phyloP scores from a whole-genome alignment of 2,888 invertebrate species.

The Stenodera caucasica region DNA sequence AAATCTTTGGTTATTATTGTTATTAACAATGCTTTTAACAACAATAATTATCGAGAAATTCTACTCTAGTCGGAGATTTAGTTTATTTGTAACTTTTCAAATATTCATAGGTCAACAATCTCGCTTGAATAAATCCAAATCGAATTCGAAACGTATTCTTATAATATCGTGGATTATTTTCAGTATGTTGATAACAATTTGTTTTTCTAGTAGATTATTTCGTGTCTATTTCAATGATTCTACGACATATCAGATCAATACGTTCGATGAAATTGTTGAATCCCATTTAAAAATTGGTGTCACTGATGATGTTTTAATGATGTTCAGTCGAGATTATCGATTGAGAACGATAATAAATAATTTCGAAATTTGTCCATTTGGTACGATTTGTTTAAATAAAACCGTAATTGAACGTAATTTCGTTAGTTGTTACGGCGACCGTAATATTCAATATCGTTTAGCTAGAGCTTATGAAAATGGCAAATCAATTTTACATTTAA shows the following conservation, averaged over 20 bases:
- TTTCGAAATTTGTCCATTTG: conserved; percentile 14
- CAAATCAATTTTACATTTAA: conserved; percentile 6
- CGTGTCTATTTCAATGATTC: conserved; percentile 17
- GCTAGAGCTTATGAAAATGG: neutral
- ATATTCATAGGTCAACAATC: neutral
- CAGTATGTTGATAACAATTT: conserved; percentile 16
- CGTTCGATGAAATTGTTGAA: conserved; percentile 17
- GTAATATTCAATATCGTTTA: conserved; percentile 14
- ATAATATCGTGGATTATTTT: conserved; percentile 17
- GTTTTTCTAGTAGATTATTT: conserved; percentile 16
- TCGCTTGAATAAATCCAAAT: neutral
- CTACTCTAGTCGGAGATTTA: too few species aligned
- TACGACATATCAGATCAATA: conserved; percentile 12
- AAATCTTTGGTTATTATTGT: conserved; percentile 11
- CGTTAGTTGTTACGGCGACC: conserved; percentile 17
- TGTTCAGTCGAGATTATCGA: conserved; percentile 1
- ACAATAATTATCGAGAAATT: conserved; percentile 5
- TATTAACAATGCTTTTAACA: neutral
- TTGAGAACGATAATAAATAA: neutral
- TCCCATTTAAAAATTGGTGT: conserved; percentile 13
- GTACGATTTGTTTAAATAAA: conserved; percentile 16
- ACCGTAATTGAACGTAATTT: conserved; percentile 13
- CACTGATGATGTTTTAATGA: conserved; percentile 16
- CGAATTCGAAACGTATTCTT: neutral
- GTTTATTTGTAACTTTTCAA: neutral